Base-by-base conservation (phyloP, 1,140 invertebrate genomes). In the Cephus cinctus region DNA sequence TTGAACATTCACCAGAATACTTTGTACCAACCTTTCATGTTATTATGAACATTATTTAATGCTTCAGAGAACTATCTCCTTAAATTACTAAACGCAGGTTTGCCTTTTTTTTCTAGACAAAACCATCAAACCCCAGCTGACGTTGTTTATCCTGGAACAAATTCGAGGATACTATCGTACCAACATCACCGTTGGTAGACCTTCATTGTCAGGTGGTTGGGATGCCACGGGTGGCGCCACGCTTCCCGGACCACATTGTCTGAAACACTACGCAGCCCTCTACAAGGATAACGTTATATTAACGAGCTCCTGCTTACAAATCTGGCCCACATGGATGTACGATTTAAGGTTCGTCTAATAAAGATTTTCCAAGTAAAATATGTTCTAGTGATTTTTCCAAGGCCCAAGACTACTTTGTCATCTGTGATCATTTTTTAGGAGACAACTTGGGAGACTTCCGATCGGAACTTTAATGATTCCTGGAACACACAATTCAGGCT, bases 401-500 rank as follows among this genome's bases (percentile, higher is more conserved):
- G 22, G 5, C 9, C 11, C 34, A 44, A 34, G 21, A 43, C 49
- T 43, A 6, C 11, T 47, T 44, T n/a, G 9, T 16, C 40, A 11
- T 44, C 23, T 50, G 34, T 2, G 8, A 36, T 15, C 8, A 41
- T 52, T 31, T 42, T 53, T 31, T 52, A 82, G 81, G 43, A 61
- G 75, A n/a, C 57, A 76, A 36, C 59, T 85, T 23, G 80, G 76
- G 15, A 69, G 71, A 47, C 57, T 82, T 12, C 69, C 80, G 8
- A 72, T 88, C n/a, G 73, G 76, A 2, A 75, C 77, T 5, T 54
- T 86, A 2, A 76, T 87, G 57, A 75, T 87, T 36, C 86, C 86
- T 15, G 86, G 86, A 2, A 86, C 85, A 0, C 86, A 88, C 59
- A 87, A 88, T 62, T 83, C 84, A 1, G 85, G 83, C 14, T 81